Evolutionary conservation across 2,888 invertebrate species (phyloP).

Genomic region (Andrena minutula): DNA sequence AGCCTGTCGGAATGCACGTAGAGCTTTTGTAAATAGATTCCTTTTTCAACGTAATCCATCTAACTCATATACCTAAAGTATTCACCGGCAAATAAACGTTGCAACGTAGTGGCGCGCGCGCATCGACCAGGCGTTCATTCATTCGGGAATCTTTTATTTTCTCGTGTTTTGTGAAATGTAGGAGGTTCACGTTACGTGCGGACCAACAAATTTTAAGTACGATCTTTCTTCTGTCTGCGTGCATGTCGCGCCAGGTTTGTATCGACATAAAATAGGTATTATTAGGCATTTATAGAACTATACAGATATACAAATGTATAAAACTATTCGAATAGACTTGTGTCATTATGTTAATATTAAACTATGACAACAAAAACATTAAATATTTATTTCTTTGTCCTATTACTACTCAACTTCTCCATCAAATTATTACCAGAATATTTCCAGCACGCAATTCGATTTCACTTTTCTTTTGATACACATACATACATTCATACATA

Average conservation of each 20-base stretch:
- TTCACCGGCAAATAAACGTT: constrained; percentile 16
- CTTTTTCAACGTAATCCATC: constrained; percentile 30
- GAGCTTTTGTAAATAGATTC: constrained; percentile 68
- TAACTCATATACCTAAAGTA: constrained; percentile 2
- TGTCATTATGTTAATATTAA: constrained; percentile 40
- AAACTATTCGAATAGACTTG: constrained; percentile 52
- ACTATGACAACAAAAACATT: constrained; percentile 12
- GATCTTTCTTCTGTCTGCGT: constrained; percentile 41
- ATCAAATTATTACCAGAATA: neutral
- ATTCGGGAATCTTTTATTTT: constrained; percentile 4
- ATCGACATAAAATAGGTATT: constrained; percentile 52
- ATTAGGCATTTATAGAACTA: constrained; percentile 69
- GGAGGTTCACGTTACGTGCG: constrained; percentile 24
- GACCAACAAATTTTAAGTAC: constrained; percentile 27
- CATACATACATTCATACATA: too few relatives aligned
- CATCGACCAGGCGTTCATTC: neutral
- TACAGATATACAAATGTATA: constrained; percentile 53
- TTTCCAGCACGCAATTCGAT: neutral
- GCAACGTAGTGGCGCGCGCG: constrained; percentile 7
- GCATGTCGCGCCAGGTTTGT: constrained; percentile 56
- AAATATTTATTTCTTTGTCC: constrained; percentile 7
- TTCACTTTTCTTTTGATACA: neutral
- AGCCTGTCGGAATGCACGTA: constrained; percentile 57
- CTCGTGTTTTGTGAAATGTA: neutral
- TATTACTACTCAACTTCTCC: constrained; percentile 1